Conservation (phyloP, 2,888 invertebrate species). For the Heliconius charithonia region DNA sequence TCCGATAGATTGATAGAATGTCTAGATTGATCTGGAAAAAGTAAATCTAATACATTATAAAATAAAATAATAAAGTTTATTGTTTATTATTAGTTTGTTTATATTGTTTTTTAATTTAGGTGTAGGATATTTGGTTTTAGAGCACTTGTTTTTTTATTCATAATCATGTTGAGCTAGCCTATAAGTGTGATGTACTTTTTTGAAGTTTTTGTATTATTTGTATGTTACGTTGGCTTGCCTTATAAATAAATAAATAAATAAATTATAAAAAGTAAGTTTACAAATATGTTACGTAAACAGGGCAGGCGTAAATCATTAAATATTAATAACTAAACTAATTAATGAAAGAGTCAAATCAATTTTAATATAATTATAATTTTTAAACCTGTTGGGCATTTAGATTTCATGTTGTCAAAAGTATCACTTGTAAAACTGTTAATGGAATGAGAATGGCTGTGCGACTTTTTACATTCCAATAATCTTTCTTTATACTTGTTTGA, state of each 20-base stretch:
- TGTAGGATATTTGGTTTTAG: no score
- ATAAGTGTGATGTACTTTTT: no score
- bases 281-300: background rate
- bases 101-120: no score
- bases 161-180: no score
- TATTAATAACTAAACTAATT: slow-evolving; percentile 30
- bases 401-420: slow-evolving; percentile 48
- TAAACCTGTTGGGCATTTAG: slow-evolving; percentile 51
- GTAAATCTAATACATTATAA: no score
- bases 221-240: no score
- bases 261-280: no score
- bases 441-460: slow-evolving; percentile 61
- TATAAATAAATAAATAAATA: no score
- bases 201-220: no score
- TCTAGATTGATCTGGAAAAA: slow-evolving; percentile 47
- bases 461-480: slow-evolving; percentile 61
- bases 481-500: slow-evolving; percentile 64
- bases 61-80: no score
- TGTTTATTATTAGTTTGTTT: no score
- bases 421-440: slow-evolving; percentile 59
- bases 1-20: slow-evolving; percentile 61
- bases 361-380: background rate
- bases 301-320: background rate
- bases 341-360: slow-evolving; percentile 5
- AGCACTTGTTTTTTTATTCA: no score